phyloP scores from a whole-genome alignment of 1,140 invertebrate genomes.

The Drosophila takahashii region DNA sequence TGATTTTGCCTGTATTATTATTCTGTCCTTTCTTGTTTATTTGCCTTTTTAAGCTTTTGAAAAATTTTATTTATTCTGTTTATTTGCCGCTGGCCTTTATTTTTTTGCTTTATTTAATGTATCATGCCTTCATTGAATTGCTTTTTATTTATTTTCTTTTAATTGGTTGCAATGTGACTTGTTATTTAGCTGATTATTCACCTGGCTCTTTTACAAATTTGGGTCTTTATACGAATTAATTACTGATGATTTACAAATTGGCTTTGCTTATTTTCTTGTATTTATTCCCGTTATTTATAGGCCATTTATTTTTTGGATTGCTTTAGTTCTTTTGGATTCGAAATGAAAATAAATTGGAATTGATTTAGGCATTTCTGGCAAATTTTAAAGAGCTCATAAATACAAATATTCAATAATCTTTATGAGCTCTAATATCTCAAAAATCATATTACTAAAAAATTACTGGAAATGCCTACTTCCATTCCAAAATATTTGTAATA shows the following conservation, averaged over 20 bases:
- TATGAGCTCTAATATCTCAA: too few relatives aligned
- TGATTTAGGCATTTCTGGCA: background rate
- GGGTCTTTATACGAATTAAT: constrained; percentile 19
- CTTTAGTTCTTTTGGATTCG: background rate
- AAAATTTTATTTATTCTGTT: constrained; percentile 24
- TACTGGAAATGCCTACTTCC: background rate
- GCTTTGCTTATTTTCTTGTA: background rate
- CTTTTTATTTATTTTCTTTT: background rate
- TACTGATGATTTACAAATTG: constrained; percentile 37
- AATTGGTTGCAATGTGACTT: constrained; percentile 1
- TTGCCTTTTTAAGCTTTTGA: constrained; percentile 1
- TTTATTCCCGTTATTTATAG: background rate
- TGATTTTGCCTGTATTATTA: constrained; percentile 10
- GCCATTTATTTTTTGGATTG: constrained; percentile 17
- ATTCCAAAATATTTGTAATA: background rate
- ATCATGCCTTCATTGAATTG: background rate
- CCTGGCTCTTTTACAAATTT: constrained; percentile 3
- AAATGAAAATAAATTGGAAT: constrained; percentile 3
- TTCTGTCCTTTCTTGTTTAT: constrained; percentile 12
- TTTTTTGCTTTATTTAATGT: background rate
- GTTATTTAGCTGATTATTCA: constrained; percentile 14
- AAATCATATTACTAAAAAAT: background rate
- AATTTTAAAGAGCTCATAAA: background rate
- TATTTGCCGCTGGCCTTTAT: constrained; percentile 1
- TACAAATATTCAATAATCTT: too few relatives aligned